Evolutionary conservation across 2,113 vertebrate species (phyloP), one percentile per base, ranked within the genome.

Genomic region (Callipepla squamata): DNA sequence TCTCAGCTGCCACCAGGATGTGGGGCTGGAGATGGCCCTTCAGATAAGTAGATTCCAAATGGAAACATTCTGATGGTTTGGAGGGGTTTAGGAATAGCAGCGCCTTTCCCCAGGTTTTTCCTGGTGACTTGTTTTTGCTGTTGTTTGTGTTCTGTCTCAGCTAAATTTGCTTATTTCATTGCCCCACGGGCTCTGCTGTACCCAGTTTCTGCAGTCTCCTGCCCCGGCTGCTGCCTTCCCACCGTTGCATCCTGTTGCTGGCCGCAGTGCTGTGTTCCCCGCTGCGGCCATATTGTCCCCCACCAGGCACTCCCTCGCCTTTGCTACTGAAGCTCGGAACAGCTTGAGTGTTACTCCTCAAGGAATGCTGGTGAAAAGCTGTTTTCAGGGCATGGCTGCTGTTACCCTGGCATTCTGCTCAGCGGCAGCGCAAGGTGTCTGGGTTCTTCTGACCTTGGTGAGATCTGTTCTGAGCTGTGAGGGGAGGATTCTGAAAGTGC

Each of bases 1-100:
- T 90, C 90, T 74, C 77, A 93, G 83, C 88, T 7, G 90, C 85
- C 92, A 96, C 95, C 90, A 96, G 96, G 96, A 96, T 96, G 93
- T 78, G n/a, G 80, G 68, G 6, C 82, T 90, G 67, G 32, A 0
- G 47, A 80, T 95, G 82, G 82, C 61, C 83, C 47, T 90, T 74
- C 68, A 93, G 96, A 95, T 95, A 95, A 94, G 82, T 21, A 59
- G 68, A 57, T 86, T 85, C 68, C 61, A 72, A 55, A 70, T 94
- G 26, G 45, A 91, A 89, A 22, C 72, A 36, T 15, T 36, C 28
- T 51, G 45, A 14, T 12, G 3, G 69, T 94, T 85, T 61, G 28
- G 44, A 77, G 32, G 14, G 38, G 45, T 62, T 95, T 88, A 26
- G 65, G 80, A 67, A 38, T 63, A 45, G 4, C 6, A 2, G 40